phyloP scores from a whole-genome alignment of 2,797 vertebrate species.

The Anguilla anguilla region DNA sequence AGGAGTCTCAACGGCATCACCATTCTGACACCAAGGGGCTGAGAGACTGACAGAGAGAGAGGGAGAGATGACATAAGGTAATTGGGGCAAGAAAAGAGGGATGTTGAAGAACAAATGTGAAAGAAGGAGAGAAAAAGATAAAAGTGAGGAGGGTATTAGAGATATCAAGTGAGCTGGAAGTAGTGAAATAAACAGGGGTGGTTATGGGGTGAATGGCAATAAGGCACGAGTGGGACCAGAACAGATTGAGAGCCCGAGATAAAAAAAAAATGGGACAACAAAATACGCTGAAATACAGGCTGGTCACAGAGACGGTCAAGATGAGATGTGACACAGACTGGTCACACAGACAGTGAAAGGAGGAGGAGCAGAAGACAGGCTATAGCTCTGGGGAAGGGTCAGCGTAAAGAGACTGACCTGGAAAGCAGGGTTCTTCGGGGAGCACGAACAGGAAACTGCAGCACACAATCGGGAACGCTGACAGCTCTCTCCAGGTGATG shows the following conservation, averaged over 20 bases:
- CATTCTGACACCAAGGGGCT: constrained; percentile 54
- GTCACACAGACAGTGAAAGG: neutral
- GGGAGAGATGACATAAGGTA: constrained; percentile 34
- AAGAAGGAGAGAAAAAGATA: constrained; percentile 9
- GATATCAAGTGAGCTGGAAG: constrained; percentile 7
- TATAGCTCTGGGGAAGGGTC: neutral
- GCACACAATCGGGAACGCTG: neutral
- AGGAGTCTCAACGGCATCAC: constrained; percentile 48
- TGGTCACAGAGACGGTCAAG: neutral
- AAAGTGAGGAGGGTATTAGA: constrained; percentile 17
- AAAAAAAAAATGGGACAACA: neutral
- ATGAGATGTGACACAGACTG: neutral
- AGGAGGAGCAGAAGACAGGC: neutral
- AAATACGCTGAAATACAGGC: neutral
- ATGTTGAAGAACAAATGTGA: neutral
- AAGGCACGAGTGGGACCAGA: neutral
- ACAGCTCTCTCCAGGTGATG: constrained; percentile 1
- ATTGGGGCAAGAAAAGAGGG: neutral
- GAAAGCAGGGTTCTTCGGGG: neutral
- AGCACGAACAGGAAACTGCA: neutral
- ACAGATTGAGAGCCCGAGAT: neutral
- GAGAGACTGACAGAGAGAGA: neutral
- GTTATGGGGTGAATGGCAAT: neutral
- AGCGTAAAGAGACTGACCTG: neutral
- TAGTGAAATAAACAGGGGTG: neutral